A percentile compares a stretch with the other conserved stretches of the same genome.
Evolutionary conservation across 2,797 vertebrate genomes (phyloP).

Genomic region (Triplophysa bombifrons): DNA sequence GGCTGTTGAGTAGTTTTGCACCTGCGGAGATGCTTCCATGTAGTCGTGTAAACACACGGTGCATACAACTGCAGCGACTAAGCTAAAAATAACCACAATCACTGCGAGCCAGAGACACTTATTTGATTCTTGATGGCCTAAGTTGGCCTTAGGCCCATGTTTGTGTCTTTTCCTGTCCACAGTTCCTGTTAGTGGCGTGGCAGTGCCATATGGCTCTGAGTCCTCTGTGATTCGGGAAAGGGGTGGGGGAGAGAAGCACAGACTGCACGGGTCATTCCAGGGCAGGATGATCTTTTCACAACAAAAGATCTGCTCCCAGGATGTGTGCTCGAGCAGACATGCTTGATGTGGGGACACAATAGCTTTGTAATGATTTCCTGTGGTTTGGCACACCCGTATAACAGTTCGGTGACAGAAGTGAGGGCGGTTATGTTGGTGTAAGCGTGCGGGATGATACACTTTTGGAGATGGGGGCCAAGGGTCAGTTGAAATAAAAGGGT

Average conservation of each 20-base stretch:
- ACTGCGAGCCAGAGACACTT: conserved; percentile 13
- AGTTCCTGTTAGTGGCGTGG: conserved; percentile 32
- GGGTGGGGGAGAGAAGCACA: conserved; percentile 12
- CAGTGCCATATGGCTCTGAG: conserved; percentile 50
- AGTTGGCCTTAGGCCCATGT: conserved; percentile 25
- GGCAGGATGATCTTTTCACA: conserved; percentile 44
- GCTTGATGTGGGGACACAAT: conserved; percentile 44
- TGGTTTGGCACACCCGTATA: conserved; percentile 34
- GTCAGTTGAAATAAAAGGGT: conserved; percentile 12
- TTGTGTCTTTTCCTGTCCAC: conserved; percentile 27
- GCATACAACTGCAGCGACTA: not conserved
- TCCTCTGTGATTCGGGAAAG: conserved; percentile 10
- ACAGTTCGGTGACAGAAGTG: conserved; percentile 28
- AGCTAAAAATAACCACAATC: conserved; percentile 21
- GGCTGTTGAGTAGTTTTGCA: conserved; percentile 21
- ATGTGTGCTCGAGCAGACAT: conserved; percentile 24
- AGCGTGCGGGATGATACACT: conserved; percentile 20
- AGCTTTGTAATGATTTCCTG: conserved; percentile 44
- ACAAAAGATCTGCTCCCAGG: conserved; percentile 53
- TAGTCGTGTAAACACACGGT: conserved; percentile 25
- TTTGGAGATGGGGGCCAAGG: not conserved
- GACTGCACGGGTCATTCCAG: conserved; percentile 42
- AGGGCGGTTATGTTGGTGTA: conserved; percentile 21
- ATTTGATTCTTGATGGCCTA: conserved; percentile 23
- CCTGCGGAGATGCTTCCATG: conserved; percentile 15